Base-by-base conservation (phyloP, 2,888 invertebrate genomes). In the Rhingia rostrata region DNA sequence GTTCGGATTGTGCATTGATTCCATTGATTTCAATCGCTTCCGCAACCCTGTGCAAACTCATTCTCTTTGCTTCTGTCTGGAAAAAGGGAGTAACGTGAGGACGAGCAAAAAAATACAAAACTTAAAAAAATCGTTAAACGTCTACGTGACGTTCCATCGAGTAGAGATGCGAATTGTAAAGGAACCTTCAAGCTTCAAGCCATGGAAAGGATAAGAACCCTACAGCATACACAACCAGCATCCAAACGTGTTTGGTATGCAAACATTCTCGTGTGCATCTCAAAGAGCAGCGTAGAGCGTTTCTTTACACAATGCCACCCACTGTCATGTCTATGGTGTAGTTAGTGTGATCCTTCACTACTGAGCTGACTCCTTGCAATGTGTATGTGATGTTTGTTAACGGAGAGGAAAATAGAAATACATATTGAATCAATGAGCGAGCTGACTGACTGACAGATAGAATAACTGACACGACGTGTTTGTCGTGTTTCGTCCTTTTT, bases 1-100 rank as follows among this genome's bases (percentile, higher is more conserved):
- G 80, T 64, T 41, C 70, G 74, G 84, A 84, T 84, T 84, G 80
- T 80, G 84, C 79, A 80, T 80, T 84, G 84, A 84, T 84, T 84
- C 75, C 70, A 75, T 70, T 75, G 84, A 80, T 74, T 84, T 80
- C 70, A 75, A 80, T 84, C 61, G 33, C 73, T 75, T 75, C 54
- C 75, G 49, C 53, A 66, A 61, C 49, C 53, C 64, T 66, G 64
- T 61, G 43, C 63, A 78, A 73, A 78, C 61, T 78, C 63, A 69
- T 64, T 64, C 53, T 22, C 22, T 22, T 22, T 22, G 22, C 22
- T 1, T 22, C 22, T 54, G 47, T 53, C 30, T 60, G 72, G 14
- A 51, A 60, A 53, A n/a, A 33, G 7, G 12, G 35, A 6, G 22
- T 22, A 22, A 22, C 22, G 22, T 22, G 2, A 22, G 22, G 22